Evolutionary conservation across 92 coral and sea anemone species (phyloP).

Genomic region (Epizoanthus ramosus): DNA sequence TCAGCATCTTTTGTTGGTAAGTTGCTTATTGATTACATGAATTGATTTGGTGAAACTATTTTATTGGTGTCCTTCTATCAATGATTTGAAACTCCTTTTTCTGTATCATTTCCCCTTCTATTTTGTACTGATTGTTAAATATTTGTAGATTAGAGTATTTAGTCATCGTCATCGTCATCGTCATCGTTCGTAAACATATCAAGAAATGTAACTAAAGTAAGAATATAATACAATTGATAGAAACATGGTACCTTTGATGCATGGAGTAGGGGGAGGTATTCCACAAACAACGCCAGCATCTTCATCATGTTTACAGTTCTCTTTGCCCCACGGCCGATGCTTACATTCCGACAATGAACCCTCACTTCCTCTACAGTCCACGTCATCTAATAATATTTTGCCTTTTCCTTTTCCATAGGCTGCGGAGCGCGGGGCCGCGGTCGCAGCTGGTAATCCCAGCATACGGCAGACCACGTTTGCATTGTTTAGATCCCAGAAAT

Average conservation of each 20-base stretch:
- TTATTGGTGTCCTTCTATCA: too few relatives aligned
- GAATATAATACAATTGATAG: too few relatives aligned
- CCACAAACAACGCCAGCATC: slow-evolving; percentile 27
- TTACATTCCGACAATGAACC: slow-evolving; percentile 25
- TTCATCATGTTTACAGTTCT: slow-evolving; percentile 10
- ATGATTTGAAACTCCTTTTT: too few relatives aligned
- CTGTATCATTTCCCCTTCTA: too few relatives aligned
- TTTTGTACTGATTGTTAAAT: too few relatives aligned
- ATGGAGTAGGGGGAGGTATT: neutral
- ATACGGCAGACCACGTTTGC: slow-evolving; percentile 41
- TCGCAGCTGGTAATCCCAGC: slow-evolving; percentile 31
- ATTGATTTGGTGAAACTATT: too few relatives aligned
- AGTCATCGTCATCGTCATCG: too few relatives aligned
- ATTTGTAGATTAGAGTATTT: too few relatives aligned
- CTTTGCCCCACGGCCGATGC: slow-evolving; percentile 25
- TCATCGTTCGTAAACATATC: too few relatives aligned
- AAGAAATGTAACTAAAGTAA: neutral
- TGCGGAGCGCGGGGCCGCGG: slow-evolving; percentile 13
- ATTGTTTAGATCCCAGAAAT: slow-evolving; percentile 29
- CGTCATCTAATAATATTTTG: slow-evolving; percentile 26
- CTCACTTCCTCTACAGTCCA: slow-evolving; percentile 41
- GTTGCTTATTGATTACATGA: too few relatives aligned
- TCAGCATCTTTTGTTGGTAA: too few relatives aligned
- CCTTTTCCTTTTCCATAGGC: slow-evolving; percentile 35
- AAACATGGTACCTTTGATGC: neutral